Conservation (phyloP, 2,797 vertebrate species). For the Myripristis jacobus region DNA sequence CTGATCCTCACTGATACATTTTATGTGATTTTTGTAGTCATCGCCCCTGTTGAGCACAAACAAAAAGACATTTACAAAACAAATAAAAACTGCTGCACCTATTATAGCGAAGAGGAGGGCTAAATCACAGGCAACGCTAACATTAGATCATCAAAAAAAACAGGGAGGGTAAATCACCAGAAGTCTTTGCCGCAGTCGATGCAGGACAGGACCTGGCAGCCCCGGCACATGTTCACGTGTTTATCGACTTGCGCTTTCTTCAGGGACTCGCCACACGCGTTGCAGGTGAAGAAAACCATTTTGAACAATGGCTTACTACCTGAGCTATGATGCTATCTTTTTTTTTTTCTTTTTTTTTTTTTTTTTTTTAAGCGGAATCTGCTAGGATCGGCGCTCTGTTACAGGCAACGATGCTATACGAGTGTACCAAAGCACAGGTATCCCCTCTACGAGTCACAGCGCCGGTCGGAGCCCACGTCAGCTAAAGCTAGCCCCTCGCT, state of each 20-base stretch:
- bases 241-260: slow-evolving; percentile 97
- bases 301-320: not conserved
- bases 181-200: slow-evolving; percentile 98
- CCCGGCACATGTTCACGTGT: slow-evolving; percentile 86
- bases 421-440: not conserved
- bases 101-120: too few species aligned
- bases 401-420: too few species aligned
- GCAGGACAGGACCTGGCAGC: slow-evolving; percentile 91
- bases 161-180: slow-evolving; percentile 88
- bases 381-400: too few species aligned
- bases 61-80: not conserved
- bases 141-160: too few species aligned
- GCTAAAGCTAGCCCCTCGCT: not conserved
- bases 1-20: slow-evolving; percentile 93
- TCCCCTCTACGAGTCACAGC: not conserved
- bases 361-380: too few species aligned
- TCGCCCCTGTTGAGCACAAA: slow-evolving; percentile 83
- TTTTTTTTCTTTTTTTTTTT: too few species aligned
- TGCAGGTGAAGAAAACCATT: slow-evolving; percentile 98
- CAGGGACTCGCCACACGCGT: slow-evolving; percentile 92
- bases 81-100: not conserved
- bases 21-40: slow-evolving; percentile 90
- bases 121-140: too few species aligned
- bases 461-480: slow-evolving; percentile 1
- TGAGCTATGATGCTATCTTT: accelerated